phyloP scores from a whole-genome alignment of 2,113 vertebrate genomes.

The Lontra canadensis region DNA sequence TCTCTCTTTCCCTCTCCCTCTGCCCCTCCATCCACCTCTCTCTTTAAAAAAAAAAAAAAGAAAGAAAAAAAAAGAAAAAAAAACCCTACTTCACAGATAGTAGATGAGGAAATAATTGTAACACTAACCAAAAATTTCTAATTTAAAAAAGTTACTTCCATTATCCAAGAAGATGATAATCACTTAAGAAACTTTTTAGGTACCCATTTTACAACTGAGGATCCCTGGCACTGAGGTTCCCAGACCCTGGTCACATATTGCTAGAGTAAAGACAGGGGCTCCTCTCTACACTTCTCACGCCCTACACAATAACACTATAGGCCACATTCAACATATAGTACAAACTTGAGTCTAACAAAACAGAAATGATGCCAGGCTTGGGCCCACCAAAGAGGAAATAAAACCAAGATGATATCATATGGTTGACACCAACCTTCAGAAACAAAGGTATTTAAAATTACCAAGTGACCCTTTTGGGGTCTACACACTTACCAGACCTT shows the following conservation, averaged over 20 bases:
- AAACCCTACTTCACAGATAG: not conserved
- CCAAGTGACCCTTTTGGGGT: conserved; percentile 74
- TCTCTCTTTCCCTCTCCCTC: not conserved
- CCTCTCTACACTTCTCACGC: not conserved
- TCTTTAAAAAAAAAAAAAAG: not conserved
- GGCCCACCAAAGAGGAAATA: not conserved
- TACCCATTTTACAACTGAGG: not conserved
- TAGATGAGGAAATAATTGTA: not conserved
- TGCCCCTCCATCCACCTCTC: not conserved
- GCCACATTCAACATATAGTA: not conserved
- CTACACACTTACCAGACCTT: conserved; percentile 92
- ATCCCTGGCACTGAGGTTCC: not conserved
- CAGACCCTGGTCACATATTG: not conserved
- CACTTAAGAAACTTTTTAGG: not conserved
- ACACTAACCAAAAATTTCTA: not conserved
- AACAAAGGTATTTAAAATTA: conserved; percentile 72
- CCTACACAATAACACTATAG: not conserved
- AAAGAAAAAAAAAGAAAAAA: not conserved
- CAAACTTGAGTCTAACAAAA: not conserved
- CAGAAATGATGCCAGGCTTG: not conserved
- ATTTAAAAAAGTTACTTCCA: not conserved
- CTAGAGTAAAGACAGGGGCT: not conserved
- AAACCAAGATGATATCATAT: not conserved
- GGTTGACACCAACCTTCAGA: not conserved
- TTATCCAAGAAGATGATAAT: not conserved